Conservation (phyloP, 2,888 invertebrate genomes). For the Acleris cristana region DNA sequence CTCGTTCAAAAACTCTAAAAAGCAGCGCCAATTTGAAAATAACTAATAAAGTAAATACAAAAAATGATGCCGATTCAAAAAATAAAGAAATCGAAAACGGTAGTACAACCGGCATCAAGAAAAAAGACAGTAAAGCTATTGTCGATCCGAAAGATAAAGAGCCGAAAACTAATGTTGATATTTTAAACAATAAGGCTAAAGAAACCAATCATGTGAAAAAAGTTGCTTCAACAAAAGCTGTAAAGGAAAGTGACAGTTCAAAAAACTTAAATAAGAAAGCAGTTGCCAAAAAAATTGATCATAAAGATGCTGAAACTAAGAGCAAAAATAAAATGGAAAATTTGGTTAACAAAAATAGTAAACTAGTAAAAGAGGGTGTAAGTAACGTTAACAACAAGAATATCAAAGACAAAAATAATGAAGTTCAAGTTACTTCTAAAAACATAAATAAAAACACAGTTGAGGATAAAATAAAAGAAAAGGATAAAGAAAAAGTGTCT, state of each 20-base stretch:
- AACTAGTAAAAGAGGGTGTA: slow-evolving; percentile 30
- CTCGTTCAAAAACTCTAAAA: not conserved
- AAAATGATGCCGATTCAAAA: not conserved
- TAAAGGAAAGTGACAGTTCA: not conserved
- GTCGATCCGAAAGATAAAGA: not conserved
- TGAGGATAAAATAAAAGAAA: slow-evolving; percentile 25
- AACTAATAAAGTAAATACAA: not conserved
- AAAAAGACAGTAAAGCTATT: not conserved
- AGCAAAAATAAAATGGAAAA: slow-evolving; percentile 20
- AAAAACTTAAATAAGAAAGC: not conserved
- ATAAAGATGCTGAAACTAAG: slow-evolving; percentile 10
- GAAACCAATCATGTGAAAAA: slow-evolving; percentile 3
- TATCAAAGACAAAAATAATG: slow-evolving; percentile 25
- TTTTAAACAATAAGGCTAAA: slow-evolving; percentile 26
- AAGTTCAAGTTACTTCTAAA: not conserved
- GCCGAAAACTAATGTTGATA: not conserved
- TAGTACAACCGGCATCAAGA: not conserved
- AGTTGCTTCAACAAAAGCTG: not conserved
- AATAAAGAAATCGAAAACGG: not conserved
- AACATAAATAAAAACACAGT: slow-evolving; percentile 16
- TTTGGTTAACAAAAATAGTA: slow-evolving; percentile 22
- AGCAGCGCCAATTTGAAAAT: slow-evolving; percentile 13
- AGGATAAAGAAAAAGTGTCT: not conserved
- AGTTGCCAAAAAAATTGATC: not conserved
- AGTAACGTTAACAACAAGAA: slow-evolving; percentile 19